Evolutionary conservation across 2,113 vertebrate species (phyloP), one percentile per base, ranked within the genome.

Genomic region (Microcebus lehilahytsara): DNA sequence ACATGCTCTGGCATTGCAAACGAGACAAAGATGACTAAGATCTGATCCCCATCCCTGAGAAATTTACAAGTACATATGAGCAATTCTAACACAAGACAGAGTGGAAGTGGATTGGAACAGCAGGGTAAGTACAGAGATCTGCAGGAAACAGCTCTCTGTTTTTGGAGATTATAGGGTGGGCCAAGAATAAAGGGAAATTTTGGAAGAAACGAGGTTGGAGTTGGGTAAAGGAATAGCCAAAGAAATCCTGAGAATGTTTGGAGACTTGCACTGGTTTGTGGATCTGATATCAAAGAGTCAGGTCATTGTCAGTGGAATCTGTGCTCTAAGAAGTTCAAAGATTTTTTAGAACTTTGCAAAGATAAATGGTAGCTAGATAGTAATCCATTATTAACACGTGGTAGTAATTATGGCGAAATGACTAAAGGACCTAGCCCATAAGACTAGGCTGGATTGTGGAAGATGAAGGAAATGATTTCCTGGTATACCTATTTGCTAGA

Each of bases 1-100:
- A n/a, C 30, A n/a, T 22, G 17, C 5, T 66, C 37, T 66, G 53
- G 32, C 60, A 81, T 20, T 66, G 49, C 51, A 62, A 67, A 81
- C 42, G 14, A 94, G 79, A 83, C 14, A 87, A 75, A 85, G 53
- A 60, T 69, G 37, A 32, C 89, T 58, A 56, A 34, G 46, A 9
- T 42, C 40, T 74, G 37, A 17, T 64, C 67, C 32, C 78, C 20
- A 32, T 2, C 27, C 27, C 8, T 25, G 64, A 37, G 72, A 64
- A 85, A 58, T 51, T 64, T 80, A 92, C 42, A 86, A 60, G 69
- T 46, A 87, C 46, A 53, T 37, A 6, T 19, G 17, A 56, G 34
- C 32, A 84, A 46, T 72, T 94, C 34, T 74, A 90, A 42, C 25
- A 94, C 10, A 96, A 93, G 42, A 87, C 9, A 92, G 34, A 75